Percentiles rank a stretch among this genome's conserved stretches.
phyloP scores from a whole-genome alignment of 2,113 vertebrate species.

The Percina caprodes region DNA sequence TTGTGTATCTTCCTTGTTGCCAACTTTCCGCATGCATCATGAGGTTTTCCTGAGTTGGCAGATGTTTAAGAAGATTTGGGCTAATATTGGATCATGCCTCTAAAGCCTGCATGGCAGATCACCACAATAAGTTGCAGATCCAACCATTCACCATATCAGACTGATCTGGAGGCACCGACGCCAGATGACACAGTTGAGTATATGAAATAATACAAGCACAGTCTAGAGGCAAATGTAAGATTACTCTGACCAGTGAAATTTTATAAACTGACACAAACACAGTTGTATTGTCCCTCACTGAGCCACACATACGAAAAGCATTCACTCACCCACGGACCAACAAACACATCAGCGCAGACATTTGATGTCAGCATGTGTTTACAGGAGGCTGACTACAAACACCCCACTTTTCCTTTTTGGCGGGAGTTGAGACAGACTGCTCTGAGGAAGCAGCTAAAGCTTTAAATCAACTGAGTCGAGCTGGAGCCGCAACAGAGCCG shows the following conservation, averaged over 20 bases:
- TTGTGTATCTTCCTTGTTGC: constrained; percentile 19
- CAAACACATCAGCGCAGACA: constrained; percentile 10
- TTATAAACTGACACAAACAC: constrained; percentile 17
- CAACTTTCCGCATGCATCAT: constrained; percentile 43
- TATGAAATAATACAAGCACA: neutral
- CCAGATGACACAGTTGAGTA: neutral
- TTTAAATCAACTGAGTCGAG: constrained; percentile 43
- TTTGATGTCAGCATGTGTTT: constrained; percentile 46
- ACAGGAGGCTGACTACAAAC: constrained; percentile 28
- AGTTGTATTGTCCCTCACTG: constrained; percentile 13
- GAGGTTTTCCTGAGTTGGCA: constrained; percentile 35
- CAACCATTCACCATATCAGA: neutral
- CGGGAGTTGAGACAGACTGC: constrained; percentile 20
- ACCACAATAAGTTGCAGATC: constrained; percentile 48
- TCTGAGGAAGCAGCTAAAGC: constrained; percentile 34
- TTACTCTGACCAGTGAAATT: neutral
- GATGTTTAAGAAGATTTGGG: constrained; percentile 48
- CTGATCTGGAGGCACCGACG: constrained; percentile 22
- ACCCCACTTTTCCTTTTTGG: constrained; percentile 8
- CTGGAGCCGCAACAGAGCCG: constrained; percentile 2
- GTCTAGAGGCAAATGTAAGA: neutral
- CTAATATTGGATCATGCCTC: constrained; percentile 41
- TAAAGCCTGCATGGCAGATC: constrained; percentile 29
- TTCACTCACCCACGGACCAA: neutral
- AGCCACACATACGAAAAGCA: constrained; percentile 13